Percentiles rank a stretch among this genome's conserved stretches.
These are phyloP conservation scores for Stenoptilia bipunctidactyla DNA, from an alignment of 2,888 invertebrate genomes.

Conservation along the genomic window DNA sequence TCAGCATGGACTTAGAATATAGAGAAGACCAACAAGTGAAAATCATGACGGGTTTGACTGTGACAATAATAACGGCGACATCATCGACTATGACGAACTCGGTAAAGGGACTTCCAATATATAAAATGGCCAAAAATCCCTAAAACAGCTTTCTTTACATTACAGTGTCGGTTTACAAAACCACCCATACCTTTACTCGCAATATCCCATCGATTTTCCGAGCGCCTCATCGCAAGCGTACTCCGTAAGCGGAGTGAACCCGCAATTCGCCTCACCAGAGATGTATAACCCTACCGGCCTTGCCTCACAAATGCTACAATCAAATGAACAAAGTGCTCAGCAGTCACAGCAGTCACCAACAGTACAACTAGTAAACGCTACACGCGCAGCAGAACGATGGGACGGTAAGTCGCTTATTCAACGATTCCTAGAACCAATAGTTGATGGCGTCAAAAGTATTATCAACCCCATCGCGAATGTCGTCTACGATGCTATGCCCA, in stretches of 20 bases:
- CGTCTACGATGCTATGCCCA: conserved; percentile 54
- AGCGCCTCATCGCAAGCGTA: conserved; percentile 67
- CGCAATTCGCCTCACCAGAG: conserved; percentile 60
- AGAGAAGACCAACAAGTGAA: not conserved
- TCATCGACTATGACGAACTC: conserved; percentile 8
- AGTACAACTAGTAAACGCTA: conserved; percentile 46
- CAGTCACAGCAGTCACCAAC: conserved; percentile 63
- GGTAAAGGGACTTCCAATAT: conserved; percentile 9
- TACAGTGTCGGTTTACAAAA: conserved; percentile 65
- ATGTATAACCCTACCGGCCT: conserved; percentile 57
- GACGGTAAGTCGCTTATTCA: conserved; percentile 65
- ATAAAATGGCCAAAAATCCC: conserved; percentile 12
- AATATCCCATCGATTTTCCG: conserved; percentile 69
- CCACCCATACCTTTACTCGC: conserved; percentile 65
- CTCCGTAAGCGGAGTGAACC: conserved; percentile 62
- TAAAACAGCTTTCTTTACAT: conserved; percentile 42
- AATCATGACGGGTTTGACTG: no score
- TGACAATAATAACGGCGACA: no score
- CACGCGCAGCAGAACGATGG: conserved; percentile 62
- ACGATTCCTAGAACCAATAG: conserved; percentile 55
- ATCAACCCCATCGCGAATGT: conserved; percentile 52
- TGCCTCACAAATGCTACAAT: conserved; percentile 50
- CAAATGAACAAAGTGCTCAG: conserved; percentile 60
- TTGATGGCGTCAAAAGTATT: conserved; percentile 43
- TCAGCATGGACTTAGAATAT: no score